Percentiles rank a stretch among this genome's conserved stretches.
These are phyloP conservation scores for Pelosia muscerda DNA, from an alignment of 2,888 invertebrate genomes.

Conservation along the genomic window DNA sequence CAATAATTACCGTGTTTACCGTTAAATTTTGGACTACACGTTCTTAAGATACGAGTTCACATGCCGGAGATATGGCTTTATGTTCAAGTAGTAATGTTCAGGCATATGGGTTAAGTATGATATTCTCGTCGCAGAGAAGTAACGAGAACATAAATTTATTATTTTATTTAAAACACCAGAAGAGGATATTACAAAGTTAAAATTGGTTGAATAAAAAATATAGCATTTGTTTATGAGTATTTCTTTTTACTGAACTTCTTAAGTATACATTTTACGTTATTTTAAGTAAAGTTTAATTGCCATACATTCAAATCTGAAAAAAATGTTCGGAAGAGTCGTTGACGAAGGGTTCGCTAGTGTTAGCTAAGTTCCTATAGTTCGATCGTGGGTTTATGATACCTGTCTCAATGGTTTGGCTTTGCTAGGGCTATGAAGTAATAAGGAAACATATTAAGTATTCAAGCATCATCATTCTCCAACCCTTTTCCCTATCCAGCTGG, in stretches of 20 bases:
- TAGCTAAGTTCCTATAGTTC: too few species aligned
- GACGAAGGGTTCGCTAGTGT: too few species aligned
- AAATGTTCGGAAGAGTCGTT: too few species aligned
- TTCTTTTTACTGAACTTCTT: not conserved
- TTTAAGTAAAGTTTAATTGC: not conserved
- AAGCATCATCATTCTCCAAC: too few species aligned
- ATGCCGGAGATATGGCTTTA: conserved; percentile 16
- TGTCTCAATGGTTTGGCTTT: too few species aligned
- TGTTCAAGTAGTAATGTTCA: conserved; percentile 16
- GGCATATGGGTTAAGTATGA: conserved; percentile 25
- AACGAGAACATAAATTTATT: conserved; percentile 15
- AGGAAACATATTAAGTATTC: too few species aligned
- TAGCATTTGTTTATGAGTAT: not conserved
- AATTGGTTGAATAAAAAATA: conserved; percentile 1
- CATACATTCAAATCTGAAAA: too few species aligned
- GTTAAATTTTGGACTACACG: conserved; percentile 49
- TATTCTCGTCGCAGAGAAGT: conserved; percentile 15
- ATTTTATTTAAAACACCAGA: conserved; percentile 13
- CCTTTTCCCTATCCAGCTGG: too few species aligned
- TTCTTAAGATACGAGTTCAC: conserved; percentile 36
- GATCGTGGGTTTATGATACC: too few species aligned
- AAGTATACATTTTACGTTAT: not conserved
- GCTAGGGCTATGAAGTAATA: too few species aligned
- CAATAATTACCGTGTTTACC: conserved; percentile 54
- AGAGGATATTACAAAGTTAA: conserved; percentile 7